A percentile compares a stretch with the other conserved stretches of the same genome.
These are phyloP conservation scores for Molorchus minor DNA, from an alignment of 2,888 invertebrate species.

Conservation along the genomic window DNA sequence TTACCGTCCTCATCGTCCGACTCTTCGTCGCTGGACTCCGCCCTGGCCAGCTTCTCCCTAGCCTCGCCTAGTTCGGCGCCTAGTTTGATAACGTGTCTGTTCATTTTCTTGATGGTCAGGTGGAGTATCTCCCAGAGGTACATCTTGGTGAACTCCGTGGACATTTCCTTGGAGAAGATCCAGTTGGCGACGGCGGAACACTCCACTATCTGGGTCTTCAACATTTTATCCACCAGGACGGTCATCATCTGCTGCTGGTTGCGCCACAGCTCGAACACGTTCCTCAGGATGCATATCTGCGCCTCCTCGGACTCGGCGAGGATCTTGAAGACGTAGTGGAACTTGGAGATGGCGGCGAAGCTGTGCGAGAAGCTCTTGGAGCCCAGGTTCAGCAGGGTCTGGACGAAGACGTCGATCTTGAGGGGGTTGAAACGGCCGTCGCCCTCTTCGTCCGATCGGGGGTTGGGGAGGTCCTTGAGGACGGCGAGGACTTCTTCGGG, in stretches of 20 bases:
- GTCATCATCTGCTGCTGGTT: constrained; percentile 97
- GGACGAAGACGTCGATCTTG: constrained; percentile 97
- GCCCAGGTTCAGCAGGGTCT: constrained; percentile 90
- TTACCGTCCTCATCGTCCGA: constrained; percentile 68
- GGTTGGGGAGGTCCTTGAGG: constrained; percentile 86
- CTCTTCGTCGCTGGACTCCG: constrained; percentile 84
- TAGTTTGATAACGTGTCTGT: constrained; percentile 89
- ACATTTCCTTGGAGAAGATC: constrained; percentile 97
- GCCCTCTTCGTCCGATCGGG: constrained; percentile 77
- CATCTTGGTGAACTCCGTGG: constrained; percentile 87
- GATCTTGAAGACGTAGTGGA: constrained; percentile 89
- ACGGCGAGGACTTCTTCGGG: constrained; percentile 90
- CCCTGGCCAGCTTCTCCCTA: constrained; percentile 84
- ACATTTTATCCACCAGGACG: constrained; percentile 94
- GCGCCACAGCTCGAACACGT: constrained; percentile 95
- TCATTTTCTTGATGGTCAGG: constrained; percentile 95
- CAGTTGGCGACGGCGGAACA: constrained; percentile 97
- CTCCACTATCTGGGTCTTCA: constrained; percentile 97
- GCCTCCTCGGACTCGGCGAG: constrained; percentile 94
- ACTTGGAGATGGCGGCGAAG: constrained; percentile 98
- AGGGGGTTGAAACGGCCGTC: constrained; percentile 86
- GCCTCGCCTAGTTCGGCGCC: constrained; percentile 84
- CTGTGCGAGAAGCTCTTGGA: constrained; percentile 98
- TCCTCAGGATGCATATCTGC: constrained; percentile 91
- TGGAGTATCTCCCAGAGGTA: constrained; percentile 98